phyloP scores from a whole-genome alignment of 2,797 vertebrate genomes.

The Darevskia nairensis region DNA sequence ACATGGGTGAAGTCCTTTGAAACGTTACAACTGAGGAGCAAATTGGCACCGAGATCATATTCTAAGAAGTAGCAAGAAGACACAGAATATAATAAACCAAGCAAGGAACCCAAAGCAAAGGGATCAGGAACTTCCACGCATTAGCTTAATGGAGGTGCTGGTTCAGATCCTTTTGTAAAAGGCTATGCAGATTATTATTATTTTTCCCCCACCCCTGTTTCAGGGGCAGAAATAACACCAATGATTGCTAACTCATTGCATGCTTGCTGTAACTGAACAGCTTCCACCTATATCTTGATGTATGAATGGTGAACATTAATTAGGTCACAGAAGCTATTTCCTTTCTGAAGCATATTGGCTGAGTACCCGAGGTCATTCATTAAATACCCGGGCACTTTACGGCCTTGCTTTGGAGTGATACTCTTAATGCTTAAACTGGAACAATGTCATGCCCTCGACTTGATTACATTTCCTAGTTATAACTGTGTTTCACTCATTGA shows the following conservation, averaged over 20 bases:
- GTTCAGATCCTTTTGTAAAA: background rate
- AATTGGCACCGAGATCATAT: background rate
- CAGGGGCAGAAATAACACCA: background rate
- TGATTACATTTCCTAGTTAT: slow-evolving; percentile 55
- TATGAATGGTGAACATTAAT: slow-evolving; percentile 22
- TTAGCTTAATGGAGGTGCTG: background rate
- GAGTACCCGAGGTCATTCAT: slow-evolving; percentile 42
- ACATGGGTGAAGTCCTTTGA: slow-evolving; percentile 40
- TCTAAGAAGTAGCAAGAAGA: background rate
- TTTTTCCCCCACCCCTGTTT: rapidly evolving
- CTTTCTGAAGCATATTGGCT: slow-evolving; percentile 34
- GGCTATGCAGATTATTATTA: background rate
- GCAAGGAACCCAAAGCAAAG: background rate
- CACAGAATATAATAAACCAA: background rate
- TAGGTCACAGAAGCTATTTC: slow-evolving; percentile 23
- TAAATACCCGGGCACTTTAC: slow-evolving; percentile 49
- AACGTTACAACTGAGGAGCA: background rate
- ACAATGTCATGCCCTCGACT: slow-evolving; percentile 9
- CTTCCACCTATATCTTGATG: slow-evolving; percentile 24
- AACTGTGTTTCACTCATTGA: slow-evolving; percentile 43
- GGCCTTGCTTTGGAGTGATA: slow-evolving; percentile 1
- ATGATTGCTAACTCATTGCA: slow-evolving; percentile 24
- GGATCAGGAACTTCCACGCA: background rate
- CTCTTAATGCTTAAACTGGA: slow-evolving; percentile 35
- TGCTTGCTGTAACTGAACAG: slow-evolving; percentile 43